Evolutionary conservation across 2,888 invertebrate genomes (phyloP).

Genomic region (Nephrotoma flavescens): DNA sequence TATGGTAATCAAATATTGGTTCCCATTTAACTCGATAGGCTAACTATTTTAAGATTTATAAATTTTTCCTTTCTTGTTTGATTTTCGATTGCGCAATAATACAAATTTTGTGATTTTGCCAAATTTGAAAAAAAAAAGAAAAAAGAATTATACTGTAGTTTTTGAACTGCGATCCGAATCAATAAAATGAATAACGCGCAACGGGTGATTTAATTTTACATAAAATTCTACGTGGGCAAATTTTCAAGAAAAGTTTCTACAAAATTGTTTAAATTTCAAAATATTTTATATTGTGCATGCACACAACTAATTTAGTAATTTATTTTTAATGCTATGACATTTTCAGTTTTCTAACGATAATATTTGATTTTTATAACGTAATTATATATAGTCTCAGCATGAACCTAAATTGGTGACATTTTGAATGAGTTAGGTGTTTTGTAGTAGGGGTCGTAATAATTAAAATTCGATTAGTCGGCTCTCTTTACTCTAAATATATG

Average conservation of each 20-base stretch:
- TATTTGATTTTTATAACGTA: neutral
- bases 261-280: neutral
- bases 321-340: neutral
- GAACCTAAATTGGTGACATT: neutral
- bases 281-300: neutral
- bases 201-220: neutral
- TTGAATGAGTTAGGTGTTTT: neutral
- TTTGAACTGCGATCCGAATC: neutral
- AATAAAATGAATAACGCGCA: neutral
- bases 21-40: neutral
- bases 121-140: neutral
- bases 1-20: neutral
- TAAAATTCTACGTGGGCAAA: no score
- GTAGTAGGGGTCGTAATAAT: neutral
- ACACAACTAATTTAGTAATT: neutral
- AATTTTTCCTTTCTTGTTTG: neutral
- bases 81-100: neutral
- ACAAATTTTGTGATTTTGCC: neutral
- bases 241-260: no score
- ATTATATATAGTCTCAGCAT: neutral
- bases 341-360: neutral
- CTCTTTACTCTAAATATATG: neutral
- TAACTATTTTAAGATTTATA: neutral
- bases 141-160: neutral
- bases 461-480: neutral